Conservation (phyloP, 1,140 invertebrate genomes). For the Achatina immaculata region DNA sequence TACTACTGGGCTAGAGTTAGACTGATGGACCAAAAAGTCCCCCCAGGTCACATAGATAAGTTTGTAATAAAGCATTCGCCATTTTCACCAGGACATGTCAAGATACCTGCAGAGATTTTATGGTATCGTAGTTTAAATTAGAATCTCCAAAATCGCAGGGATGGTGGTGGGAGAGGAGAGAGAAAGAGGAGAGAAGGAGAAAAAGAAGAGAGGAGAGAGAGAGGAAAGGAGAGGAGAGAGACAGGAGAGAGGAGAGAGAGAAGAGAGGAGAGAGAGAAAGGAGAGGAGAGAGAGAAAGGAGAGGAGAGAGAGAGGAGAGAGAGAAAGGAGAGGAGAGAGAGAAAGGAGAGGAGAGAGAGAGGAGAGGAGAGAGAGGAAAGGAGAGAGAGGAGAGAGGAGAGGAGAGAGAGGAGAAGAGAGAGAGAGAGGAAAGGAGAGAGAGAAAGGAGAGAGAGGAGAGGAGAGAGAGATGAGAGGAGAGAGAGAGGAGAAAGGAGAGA, state of each 20-base stretch:
- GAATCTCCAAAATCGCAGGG: too few relatives aligned
- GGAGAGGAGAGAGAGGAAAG: too few relatives aligned
- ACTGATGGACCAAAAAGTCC: too few relatives aligned
- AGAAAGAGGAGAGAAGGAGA: neutral
- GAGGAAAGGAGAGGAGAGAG: constrained; percentile 16
- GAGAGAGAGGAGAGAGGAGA: neutral
- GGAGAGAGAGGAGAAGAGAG: neutral
- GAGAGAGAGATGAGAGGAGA: neutral
- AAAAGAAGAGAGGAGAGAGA: neutral
- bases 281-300: too few relatives aligned
- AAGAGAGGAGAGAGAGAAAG: neutral
- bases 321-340: neutral
- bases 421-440: neutral
- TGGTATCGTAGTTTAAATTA: too few relatives aligned
- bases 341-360: neutral
- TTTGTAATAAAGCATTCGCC: too few relatives aligned
- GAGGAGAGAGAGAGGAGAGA: neutral
- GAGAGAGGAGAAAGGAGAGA: neutral
- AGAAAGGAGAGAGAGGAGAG: too few relatives aligned
- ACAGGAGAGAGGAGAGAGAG: constrained; percentile 16
- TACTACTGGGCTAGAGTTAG: too few relatives aligned
- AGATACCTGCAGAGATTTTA: too few relatives aligned
- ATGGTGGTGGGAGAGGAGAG: neutral
- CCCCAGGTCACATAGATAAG: too few relatives aligned
- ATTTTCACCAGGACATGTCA: too few relatives aligned